Conservation (phyloP, 2,113 vertebrate genomes). For the Hippoglossus stenolepis region DNA sequence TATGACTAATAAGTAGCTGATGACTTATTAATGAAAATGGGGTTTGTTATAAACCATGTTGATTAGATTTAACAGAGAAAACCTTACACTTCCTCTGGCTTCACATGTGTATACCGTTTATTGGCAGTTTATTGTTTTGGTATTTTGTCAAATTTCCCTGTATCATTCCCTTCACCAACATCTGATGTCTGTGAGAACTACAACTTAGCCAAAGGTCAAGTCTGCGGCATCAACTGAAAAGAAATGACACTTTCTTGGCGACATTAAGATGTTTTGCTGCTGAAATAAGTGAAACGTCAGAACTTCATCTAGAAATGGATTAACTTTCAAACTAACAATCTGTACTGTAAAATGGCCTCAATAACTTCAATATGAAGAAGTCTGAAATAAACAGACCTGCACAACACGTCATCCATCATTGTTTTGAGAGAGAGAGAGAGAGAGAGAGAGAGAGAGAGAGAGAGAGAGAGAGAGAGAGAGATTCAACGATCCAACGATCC, state of each 20-base stretch:
- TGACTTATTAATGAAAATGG: too few species aligned
- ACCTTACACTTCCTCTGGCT: too few species aligned
- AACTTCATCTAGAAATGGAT: conserved; percentile 14
- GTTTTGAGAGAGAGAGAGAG: conserved; percentile 20
- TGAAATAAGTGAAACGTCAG: conserved; percentile 14
- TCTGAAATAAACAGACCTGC: conserved; percentile 47
- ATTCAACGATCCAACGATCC: conserved; percentile 50
- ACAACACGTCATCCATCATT: conserved; percentile 48
- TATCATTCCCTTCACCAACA: not conserved
- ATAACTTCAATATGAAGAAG: conserved; percentile 28
- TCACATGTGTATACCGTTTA: too few species aligned
- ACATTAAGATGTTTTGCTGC: not conserved
- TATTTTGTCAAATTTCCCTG: too few species aligned
- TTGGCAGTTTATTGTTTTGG: too few species aligned
- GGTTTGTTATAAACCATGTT: too few species aligned
- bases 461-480: conserved; percentile 14
- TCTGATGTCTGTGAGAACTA: not conserved
- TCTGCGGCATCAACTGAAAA: conserved; percentile 15
- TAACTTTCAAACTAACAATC: conserved; percentile 36
- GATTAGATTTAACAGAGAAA: too few species aligned
- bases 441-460: conserved; percentile 17
- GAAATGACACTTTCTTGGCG: not conserved
- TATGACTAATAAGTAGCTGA: too few species aligned
- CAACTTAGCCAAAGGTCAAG: not conserved
- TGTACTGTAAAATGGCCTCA: conserved; percentile 18